Evolutionary conservation across 1,140 invertebrate genomes (phyloP).

Genomic region (silkworm (Bombyx mori)): ASM3026992v2 NC_085107.1:5330001-5330500

Average conservation of each 20-base stretch:
- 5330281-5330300: not conserved
- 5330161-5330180: constrained; percentile 49
- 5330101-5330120: constrained; percentile 16
- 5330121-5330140: constrained; percentile 48
- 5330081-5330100: constrained; percentile 5
- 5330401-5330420: too few relatives aligned
- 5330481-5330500: too few relatives aligned
- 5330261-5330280: constrained; percentile 48
- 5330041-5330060: constrained; percentile 30
- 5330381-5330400: too few relatives aligned
- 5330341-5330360: too few relatives aligned
- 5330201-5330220: constrained; percentile 41
- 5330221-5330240: constrained; percentile 40
- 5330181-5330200: constrained; percentile 26
- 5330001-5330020: constrained; percentile 51
- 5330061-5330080: constrained; percentile 36
- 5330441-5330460: too few relatives aligned
- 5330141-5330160: constrained; percentile 24
- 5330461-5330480: too few relatives aligned
- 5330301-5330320: too few relatives aligned
- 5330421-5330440: too few relatives aligned
- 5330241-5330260: constrained; percentile 50
- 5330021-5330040: constrained; percentile 28
- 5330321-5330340: too few relatives aligned
- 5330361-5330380: too few relatives aligned